These are phyloP conservation scores for Dasysyrphus tricinctus DNA, from an alignment of 2,888 invertebrate species.

Conservation along the genomic window DNA sequence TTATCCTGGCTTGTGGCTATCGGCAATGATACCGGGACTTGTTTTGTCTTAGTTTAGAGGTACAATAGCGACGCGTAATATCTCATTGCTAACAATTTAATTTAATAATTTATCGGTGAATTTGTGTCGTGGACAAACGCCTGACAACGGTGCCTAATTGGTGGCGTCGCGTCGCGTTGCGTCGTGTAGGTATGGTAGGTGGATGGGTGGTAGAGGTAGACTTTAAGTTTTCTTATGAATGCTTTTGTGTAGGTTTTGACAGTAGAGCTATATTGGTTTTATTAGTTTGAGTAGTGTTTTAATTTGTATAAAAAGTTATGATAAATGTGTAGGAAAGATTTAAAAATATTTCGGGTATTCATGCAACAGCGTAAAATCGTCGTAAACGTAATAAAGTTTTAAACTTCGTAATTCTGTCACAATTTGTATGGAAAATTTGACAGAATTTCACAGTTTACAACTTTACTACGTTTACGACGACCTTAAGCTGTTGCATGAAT, in stretches of 20 bases:
- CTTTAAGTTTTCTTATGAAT: background rate
- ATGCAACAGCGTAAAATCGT: too few species aligned
- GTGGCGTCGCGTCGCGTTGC: constrained; percentile 58
- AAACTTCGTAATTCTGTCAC: too few species aligned
- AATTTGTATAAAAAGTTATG: background rate
- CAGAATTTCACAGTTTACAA: too few species aligned
- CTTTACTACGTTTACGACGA: too few species aligned
- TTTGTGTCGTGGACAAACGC: constrained; percentile 71
- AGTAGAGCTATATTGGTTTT: background rate
- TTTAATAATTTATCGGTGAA: constrained; percentile 74
- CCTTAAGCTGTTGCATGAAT: too few species aligned
- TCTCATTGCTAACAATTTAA: constrained; percentile 74
- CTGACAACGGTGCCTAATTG: constrained; percentile 75
- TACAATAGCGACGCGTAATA: constrained; percentile 62
- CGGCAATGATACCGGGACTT: constrained; percentile 65
- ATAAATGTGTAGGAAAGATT: background rate
- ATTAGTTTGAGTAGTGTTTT: background rate
- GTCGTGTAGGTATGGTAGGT: background rate
- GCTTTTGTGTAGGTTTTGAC: constrained; percentile 8
- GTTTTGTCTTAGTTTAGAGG: constrained; percentile 72
- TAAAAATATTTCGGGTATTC: too few species aligned
- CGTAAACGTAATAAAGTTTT: too few species aligned
- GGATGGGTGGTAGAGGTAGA: constrained; percentile 33
- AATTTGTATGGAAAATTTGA: too few species aligned
- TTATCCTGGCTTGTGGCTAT: constrained; percentile 72